Percentiles rank a stretch among this genome's conserved stretches.
Evolutionary conservation across 2,797 vertebrate genomes (phyloP).

Genomic region (Rhabdomys pumilio): DNA sequence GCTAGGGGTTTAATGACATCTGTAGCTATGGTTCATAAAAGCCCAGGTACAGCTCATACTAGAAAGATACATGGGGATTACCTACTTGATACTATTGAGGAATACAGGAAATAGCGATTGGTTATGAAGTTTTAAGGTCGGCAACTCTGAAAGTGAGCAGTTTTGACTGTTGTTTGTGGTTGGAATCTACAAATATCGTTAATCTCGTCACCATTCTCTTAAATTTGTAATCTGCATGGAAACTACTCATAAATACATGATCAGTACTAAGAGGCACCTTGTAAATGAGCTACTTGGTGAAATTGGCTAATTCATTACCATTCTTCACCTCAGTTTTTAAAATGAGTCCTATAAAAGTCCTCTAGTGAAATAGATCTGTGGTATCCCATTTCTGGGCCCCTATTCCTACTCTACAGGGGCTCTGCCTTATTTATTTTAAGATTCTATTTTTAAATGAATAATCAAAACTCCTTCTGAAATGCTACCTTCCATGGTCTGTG

Average conservation of each 20-base stretch:
- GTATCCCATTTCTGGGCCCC: neutral
- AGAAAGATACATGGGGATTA: neutral
- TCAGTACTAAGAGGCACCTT: neutral
- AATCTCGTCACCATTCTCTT: neutral
- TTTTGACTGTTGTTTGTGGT: neutral
- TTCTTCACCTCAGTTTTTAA: neutral
- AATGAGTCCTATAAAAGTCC: neutral
- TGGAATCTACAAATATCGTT: neutral
- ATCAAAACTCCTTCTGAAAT: neutral
- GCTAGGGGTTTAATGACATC: neutral
- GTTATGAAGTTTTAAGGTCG: neutral
- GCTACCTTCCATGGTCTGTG: neutral
- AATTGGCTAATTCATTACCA: neutral
- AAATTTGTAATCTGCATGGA: neutral
- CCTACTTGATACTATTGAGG: neutral
- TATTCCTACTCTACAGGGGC: neutral
- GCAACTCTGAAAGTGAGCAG: neutral
- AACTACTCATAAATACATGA: neutral
- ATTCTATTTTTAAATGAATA: neutral
- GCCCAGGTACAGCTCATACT: neutral
- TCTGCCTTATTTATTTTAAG: neutral
- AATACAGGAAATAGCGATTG: neutral
- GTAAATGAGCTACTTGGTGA: neutral
- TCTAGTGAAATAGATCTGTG: neutral
- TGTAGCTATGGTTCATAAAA: neutral